Evolutionary conservation across 2,888 invertebrate genomes (phyloP), one percentile per base, ranked within the genome.

Genomic region (Lepidocyrtinus sp.): DNA sequence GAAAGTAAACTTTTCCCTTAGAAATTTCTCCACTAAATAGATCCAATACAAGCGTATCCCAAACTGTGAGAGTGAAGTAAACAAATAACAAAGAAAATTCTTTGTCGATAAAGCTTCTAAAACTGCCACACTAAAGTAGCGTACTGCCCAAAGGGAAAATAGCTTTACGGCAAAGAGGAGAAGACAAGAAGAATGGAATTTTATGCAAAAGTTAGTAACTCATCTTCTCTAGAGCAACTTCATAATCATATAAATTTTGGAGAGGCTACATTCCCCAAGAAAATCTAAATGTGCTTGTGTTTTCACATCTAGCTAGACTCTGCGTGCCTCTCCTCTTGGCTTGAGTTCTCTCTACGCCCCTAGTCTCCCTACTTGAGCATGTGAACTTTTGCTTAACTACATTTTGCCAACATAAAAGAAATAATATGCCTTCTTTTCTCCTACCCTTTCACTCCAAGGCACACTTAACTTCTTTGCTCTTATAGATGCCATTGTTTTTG

Each of bases 171-270:
- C n/a, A 55, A 50, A 46, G 26, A 25, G 45, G 27, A 61, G 68
- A 45, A 55, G 55, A 55, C 55, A 55, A 2, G 55, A 26, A 27
- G 46, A 55, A 74, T 55, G 50, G 74, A 65, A 75, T 68, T 68
- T 75, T 75, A 75, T 75, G 75, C 75, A 75, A 74, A 74, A 75
- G 68, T 75, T 75, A 59, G 67, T 75, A 75, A 75, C 75, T 75
- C 75, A 75, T 75, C 75, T 75, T 68, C 75, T 74, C 65, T 15
- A 19, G 26, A 74, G 74, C 75, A 75, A 75, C 75, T 75, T 75
- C 75, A 75, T 75, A 75, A 75, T 75, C 75, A 75, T 75, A 75
- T 75, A 75, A 75, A 75, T 75, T 75, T 67, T 68, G 67, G 61
- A 75, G 75, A 61, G 75, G 67, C 67, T 67, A 65, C 59, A 55